These are phyloP conservation scores for Camponotus floridanus DNA, from an alignment of 1,140 invertebrate species.

Conservation along the genomic window DNA sequence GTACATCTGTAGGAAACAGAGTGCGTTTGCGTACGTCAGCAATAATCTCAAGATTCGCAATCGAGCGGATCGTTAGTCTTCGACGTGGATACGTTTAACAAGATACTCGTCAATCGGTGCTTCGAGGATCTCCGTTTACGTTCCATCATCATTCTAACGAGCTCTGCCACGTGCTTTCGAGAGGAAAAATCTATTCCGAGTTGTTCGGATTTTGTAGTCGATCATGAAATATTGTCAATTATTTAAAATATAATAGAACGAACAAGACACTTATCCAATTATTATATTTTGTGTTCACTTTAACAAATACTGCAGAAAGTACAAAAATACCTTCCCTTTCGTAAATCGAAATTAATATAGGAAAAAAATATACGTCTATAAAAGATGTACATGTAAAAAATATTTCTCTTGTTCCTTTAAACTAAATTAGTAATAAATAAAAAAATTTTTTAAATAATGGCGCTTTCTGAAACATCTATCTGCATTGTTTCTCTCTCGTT, in stretches of 20 bases:
- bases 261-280: neutral
- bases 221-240: constrained; percentile 27
- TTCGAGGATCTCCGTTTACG: constrained; percentile 67
- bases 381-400: neutral
- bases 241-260: neutral
- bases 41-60: constrained; percentile 65
- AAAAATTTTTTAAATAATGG: neutral
- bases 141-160: constrained; percentile 62
- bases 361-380: neutral
- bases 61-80: constrained; percentile 63
- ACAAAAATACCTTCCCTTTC: too few relatives aligned
- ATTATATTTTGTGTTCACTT: neutral
- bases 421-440: neutral
- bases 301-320: neutral
- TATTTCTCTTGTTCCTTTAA: neutral
- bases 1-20: constrained; percentile 4
- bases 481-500: neutral
- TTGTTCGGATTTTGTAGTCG: constrained; percentile 21
- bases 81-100: constrained; percentile 71
- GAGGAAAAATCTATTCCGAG: neutral
- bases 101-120: constrained; percentile 61
- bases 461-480: neutral
- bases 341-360: neutral
- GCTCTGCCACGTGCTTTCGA: constrained; percentile 14
- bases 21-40: constrained; percentile 9